Evolutionary conservation across 2,113 vertebrate species (phyloP).

Genomic region (Chloroceryle aenea): DNA sequence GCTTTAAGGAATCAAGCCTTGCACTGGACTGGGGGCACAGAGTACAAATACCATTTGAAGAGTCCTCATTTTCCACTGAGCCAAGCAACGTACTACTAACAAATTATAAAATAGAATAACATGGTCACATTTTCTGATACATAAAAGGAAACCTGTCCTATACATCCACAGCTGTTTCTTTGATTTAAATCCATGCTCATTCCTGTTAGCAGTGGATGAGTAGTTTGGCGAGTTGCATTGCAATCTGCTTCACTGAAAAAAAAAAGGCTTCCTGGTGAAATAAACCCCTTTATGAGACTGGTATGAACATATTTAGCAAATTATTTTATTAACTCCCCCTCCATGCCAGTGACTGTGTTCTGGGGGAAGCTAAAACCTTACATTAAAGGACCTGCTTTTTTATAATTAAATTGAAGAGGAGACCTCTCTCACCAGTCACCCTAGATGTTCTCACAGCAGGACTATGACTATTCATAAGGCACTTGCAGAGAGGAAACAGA

Average conservation of each 20-base stretch:
- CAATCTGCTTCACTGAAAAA: not conserved
- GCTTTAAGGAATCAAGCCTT: not conserved
- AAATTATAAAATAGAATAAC: not conserved
- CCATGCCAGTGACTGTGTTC: not conserved
- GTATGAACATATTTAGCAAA: not conserved
- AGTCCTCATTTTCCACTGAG: not conserved
- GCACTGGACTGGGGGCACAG: not conserved
- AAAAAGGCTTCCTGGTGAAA: not conserved
- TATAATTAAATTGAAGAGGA: not conserved
- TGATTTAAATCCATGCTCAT: not conserved
- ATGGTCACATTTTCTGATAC: not conserved
- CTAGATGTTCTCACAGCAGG: not conserved
- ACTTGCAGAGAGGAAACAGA: not conserved
- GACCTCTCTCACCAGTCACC: not conserved
- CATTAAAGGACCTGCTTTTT: not conserved
- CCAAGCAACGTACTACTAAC: slow-evolving; percentile 35
- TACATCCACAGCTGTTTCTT: slow-evolving; percentile 17
- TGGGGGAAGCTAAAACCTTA: not conserved
- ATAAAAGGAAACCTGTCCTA: slow-evolving; percentile 12
- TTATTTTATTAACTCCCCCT: not conserved
- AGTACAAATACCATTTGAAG: not conserved
- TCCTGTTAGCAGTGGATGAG: not conserved
- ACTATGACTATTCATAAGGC: not conserved
- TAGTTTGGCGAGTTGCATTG: not conserved
- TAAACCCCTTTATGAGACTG: not conserved